Base-by-base conservation (phyloP, 1,140 invertebrate species). In the Drosophila tani region DNA sequence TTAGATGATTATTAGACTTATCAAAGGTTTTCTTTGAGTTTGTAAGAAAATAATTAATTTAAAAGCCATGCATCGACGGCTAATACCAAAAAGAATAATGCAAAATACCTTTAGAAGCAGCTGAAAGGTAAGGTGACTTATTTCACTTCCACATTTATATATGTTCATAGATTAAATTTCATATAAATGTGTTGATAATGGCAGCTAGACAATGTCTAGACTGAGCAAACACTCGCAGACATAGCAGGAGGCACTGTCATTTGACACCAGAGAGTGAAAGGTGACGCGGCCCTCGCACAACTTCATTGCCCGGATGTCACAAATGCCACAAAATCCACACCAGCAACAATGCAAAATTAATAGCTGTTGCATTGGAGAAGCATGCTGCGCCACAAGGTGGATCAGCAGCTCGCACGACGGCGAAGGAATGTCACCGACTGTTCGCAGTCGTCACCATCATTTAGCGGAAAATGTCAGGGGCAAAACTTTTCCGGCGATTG, bases 101-200 rank as follows among this genome's bases (percentile, higher is more conserved):
- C 27, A 51, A 50, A 51, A 17, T 51, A 17, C 15, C 9, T 2
- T 2, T 5, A 14, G 12, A 38, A 55, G 8, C 32, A 11, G 11
- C 35, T n/a, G 1, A 17, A 14, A 29, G 15, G 15, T 9, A 11
- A 51, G 27, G 2, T 7, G 32, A 32, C 11, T 5, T 14, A 21
- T 35, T 38, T 55, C 14, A 21, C 17, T 40, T 56, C 35, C 35
- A 56, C 35, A 55, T 55, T 55, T 38, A n/a, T 24, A 14, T 24
- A 14, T 40, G 19, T 85, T 78, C 74, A 84, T 81, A 85, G 78
- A 85, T 85, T 78, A 84, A 81, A 81, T 85, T 85, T 85, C 82
- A 84, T 78, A 85, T 81, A 85, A 84, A 85, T 85, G 82, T 81
- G 82, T 70, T 85, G 82, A 84, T 85, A 85, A 85, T 78, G 78